These are phyloP conservation scores for Tachysurus vachellii DNA, from an alignment of 2,113 vertebrate genomes.

Conservation along the genomic window DNA sequence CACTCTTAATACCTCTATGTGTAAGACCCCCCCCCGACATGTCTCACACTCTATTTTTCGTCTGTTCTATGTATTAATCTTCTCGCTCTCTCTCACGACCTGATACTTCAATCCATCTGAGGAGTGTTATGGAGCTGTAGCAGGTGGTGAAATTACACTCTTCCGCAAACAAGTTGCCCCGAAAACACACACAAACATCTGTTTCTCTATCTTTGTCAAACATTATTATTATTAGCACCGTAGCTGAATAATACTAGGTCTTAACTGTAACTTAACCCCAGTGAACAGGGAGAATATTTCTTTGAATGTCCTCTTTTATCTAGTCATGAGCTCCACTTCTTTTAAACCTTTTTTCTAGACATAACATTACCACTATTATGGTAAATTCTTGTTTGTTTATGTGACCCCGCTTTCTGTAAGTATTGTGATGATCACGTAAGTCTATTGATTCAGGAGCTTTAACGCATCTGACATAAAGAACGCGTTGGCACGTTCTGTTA, in stretches of 20 bases:
- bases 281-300: neutral
- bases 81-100: conserved; percentile 23
- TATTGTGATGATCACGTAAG: neutral
- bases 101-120: conserved; percentile 13
- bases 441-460: neutral
- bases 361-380: neutral
- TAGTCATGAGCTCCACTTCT: neutral
- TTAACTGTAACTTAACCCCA: neutral
- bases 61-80: neutral
- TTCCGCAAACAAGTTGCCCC: conserved; percentile 24
- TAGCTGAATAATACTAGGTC: neutral
- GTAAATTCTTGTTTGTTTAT: neutral
- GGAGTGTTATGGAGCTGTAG: conserved; percentile 10
- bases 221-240: neutral
- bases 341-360: neutral
- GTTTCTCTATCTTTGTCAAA: neutral
- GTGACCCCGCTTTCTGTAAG: neutral
- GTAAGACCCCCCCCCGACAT: conserved; percentile 10
- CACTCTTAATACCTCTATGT: conserved; percentile 47
- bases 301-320: neutral
- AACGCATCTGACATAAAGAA: neutral
- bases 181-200: conserved; percentile 24
- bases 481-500: neutral
- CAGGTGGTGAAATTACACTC: conserved; percentile 51
- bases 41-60: neutral